Base-by-base conservation (phyloP, 2,888 invertebrate species). In the Halictus quadricinctus region DNA sequence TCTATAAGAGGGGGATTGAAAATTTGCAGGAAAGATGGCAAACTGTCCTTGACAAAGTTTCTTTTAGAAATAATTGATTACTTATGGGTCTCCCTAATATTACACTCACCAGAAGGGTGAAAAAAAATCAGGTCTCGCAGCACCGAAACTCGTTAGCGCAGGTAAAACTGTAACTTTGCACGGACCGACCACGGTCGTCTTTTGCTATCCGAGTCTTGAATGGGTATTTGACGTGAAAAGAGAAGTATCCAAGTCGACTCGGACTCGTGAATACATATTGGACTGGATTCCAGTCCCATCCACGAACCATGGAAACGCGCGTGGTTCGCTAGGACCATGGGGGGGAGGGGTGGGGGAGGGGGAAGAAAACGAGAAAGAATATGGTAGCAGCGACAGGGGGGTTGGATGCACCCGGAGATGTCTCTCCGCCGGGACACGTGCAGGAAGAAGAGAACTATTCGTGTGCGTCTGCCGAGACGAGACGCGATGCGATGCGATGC, bases 391-490 rank as follows among this genome's bases (percentile, higher is more conserved):
- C 25, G 72, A 48, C 36, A 70, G 58, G 60, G 75, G 83, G 86
- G 25, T 48, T 48, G 72, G 81, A 88, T 83, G 79, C 74, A 79
- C 72, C 72, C 83, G 80, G 66, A 36, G 70, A 77, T 80, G 85
- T 81, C 75, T 36, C 46, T 85, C 12, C 43, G 10, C 3, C 43
- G 75, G 64, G 80, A 88, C 87, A 79, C 84, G 79, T 74, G 89
- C 75, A 81, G 76, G 70, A 43, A 54, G 54, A 21, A 54, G 60
- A 25, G 25, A 79, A 76, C 79, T 77, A 79, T 81, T 77, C 76
- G 79, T 70, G 36, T 64, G 72, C 66, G 66, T 66, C 66, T 36
- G 66, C 66, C 66, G 66, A 29, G 66, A 36, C 66, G 36, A 66
- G 66, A 66, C 36, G 1, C 29, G 66, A 29, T 2, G 36, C 29